These are phyloP conservation scores for Campylomormyrus numenius DNA, from an alignment of 2,113 vertebrate genomes.

Conservation along the genomic window DNA sequence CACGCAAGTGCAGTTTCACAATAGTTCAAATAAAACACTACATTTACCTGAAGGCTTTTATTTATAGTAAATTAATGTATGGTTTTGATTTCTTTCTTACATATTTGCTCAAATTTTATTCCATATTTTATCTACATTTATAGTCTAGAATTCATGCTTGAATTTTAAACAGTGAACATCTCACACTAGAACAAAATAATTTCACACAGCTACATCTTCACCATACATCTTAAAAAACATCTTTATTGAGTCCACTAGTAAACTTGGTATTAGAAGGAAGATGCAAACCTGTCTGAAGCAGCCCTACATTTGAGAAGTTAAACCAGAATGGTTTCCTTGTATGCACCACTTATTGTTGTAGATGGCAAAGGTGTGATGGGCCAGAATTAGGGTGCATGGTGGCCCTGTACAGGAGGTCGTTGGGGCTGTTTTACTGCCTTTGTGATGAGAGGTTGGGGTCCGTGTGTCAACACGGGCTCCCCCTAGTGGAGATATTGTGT, in stretches of 20 bases:
- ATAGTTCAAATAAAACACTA: background rate
- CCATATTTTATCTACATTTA: background rate
- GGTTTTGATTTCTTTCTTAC: background rate
- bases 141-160: background rate
- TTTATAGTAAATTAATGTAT: background rate
- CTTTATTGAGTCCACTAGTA: background rate
- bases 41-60: background rate
- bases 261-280: background rate
- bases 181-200: background rate
- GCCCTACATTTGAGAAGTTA: background rate
- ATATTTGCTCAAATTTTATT: background rate
- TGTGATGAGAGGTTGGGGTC: background rate
- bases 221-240: background rate
- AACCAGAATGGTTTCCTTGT: background rate
- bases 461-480: background rate
- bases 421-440: background rate
- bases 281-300: background rate
- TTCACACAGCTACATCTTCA: background rate
- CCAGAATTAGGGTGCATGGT: background rate
- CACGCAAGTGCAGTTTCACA: background rate
- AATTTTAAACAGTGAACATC: background rate
- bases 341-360: background rate
- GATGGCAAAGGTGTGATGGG: background rate
- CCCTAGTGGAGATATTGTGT: background rate
- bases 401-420: background rate